Evolutionary conservation across 2,113 vertebrate species (phyloP).

Genomic region (Chloroceryle aenea): DNA sequence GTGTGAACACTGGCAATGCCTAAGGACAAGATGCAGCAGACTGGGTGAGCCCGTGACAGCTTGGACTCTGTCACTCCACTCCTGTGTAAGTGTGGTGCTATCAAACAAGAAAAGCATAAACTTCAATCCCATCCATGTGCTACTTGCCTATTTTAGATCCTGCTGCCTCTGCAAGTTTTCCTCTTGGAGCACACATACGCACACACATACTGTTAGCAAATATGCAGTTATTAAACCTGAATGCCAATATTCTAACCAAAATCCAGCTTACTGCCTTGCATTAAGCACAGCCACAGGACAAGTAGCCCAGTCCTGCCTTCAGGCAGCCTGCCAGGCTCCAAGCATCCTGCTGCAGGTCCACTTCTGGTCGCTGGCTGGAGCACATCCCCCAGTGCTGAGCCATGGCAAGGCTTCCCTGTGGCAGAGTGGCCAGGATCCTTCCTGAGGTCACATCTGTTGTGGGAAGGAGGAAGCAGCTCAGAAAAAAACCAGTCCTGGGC

Average conservation of each 20-base stretch:
- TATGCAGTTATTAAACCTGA: not conserved
- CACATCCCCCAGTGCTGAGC: not conserved
- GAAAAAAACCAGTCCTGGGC: not conserved
- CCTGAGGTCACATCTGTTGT: fast-evolving
- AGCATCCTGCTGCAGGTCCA: not conserved
- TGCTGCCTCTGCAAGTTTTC: not conserved
- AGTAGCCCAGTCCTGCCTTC: not conserved
- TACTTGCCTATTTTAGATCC: not conserved
- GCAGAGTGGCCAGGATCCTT: not conserved
- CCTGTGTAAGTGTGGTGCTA: not conserved
- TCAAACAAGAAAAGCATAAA: not conserved
- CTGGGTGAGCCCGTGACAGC: not conserved
- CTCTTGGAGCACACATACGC: not conserved
- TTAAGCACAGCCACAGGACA: not conserved
- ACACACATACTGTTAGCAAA: not conserved
- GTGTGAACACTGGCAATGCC: fast-evolving
- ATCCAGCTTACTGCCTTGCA: not conserved
- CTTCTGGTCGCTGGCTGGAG: not conserved
- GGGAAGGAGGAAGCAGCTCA: not conserved
- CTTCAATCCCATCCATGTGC: not conserved
- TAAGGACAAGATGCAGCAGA: not conserved
- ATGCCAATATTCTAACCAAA: not conserved
- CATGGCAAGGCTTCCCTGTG: not conserved
- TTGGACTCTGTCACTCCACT: not conserved
- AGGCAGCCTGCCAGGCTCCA: not conserved